phyloP scores from a whole-genome alignment of 2,113 vertebrate species.

The Climacteris rufus region DNA sequence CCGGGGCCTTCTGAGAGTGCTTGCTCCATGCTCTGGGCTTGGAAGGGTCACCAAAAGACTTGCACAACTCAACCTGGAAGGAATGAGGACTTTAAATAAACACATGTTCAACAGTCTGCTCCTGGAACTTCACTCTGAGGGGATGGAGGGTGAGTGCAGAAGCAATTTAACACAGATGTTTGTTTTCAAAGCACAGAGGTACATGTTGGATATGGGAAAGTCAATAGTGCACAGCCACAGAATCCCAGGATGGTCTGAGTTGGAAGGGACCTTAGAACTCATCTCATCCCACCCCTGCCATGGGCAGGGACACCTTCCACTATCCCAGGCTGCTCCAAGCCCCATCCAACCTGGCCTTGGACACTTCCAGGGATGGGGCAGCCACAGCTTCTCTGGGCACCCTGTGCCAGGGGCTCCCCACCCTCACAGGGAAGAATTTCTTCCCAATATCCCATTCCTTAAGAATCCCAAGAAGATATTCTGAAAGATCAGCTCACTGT shows the following conservation, averaged over 20 bases:
- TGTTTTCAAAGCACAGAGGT: background rate
- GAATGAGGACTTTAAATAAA: background rate
- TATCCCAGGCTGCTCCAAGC: rapidly evolving
- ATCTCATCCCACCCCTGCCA: too few species aligned
- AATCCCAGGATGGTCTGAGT: rapidly evolving
- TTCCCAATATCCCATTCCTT: background rate
- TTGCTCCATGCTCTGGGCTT: conserved; percentile 93
- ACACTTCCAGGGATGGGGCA: background rate
- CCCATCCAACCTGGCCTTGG: background rate
- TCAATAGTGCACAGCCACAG: background rate
- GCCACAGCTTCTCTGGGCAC: background rate
- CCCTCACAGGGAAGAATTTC: background rate
- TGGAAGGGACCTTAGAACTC: background rate
- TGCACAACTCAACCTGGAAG: conserved; percentile 90
- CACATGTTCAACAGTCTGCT: rapidly evolving
- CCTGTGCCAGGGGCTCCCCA: background rate
- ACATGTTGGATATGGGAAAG: rapidly evolving
- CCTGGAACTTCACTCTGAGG: rapidly evolving
- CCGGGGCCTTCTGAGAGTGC: conserved; percentile 71
- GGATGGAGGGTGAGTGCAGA: rapidly evolving
- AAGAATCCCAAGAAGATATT: rapidly evolving
- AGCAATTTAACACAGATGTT: rapidly evolving
- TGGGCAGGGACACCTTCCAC: background rate
- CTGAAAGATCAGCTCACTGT: conserved; percentile 67
- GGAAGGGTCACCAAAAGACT: conserved; percentile 88